Evolutionary conservation across 1,140 invertebrate genomes (phyloP).

Genomic region (Mizuhopecten yessoensis): DNA sequence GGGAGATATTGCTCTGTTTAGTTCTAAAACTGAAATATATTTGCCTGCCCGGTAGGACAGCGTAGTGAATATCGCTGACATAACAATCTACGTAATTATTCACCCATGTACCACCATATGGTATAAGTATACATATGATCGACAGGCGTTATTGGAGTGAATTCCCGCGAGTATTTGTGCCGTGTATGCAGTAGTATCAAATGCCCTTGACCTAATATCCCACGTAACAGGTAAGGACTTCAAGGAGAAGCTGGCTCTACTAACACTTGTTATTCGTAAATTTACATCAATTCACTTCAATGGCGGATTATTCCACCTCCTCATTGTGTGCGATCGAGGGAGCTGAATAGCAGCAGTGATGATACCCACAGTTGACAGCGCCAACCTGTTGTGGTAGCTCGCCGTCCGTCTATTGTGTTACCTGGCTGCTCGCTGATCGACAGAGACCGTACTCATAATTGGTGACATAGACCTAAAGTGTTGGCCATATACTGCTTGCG

Average conservation of each 20-base stretch:
- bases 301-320: not conserved
- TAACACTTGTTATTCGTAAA: not conserved
- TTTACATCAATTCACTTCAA: constrained; percentile 3
- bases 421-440: not conserved
- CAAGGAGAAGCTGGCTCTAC: not conserved
- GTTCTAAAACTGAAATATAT: too few species aligned
- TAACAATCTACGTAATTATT: too few species aligned
- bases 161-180: not conserved
- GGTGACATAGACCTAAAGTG: constrained; percentile 6
- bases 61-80: too few species aligned
- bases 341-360: not conserved
- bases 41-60: too few species aligned
- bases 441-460: not conserved
- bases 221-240: not conserved
- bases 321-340: not conserved
- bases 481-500: constrained; percentile 17
- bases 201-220: not conserved
- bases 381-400: constrained; percentile 9
- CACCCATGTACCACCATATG: not conserved
- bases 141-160: not conserved
- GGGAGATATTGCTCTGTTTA: too few species aligned
- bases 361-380: not conserved
- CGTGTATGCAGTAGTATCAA: too few species aligned
- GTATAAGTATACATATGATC: not conserved
- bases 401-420: not conserved